These are phyloP conservation scores for Chrysoperla carnea DNA, from an alignment of 1,140 invertebrate species.

Conservation along the genomic window DNA sequence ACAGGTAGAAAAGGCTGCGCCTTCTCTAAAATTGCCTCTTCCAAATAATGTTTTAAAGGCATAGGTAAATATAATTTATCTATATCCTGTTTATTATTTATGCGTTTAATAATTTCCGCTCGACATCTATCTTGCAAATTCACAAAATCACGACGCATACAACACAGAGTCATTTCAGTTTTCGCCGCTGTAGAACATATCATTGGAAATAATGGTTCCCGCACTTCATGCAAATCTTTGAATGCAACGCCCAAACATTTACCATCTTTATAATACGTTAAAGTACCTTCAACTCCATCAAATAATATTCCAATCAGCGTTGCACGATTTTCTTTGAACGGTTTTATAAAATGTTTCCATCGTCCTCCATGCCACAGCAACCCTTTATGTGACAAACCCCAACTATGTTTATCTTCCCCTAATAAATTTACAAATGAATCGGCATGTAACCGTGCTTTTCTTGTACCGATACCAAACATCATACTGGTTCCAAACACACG, in stretches of 20 bases:
- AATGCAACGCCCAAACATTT: slow-evolving; percentile 39
- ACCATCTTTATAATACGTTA: slow-evolving; percentile 58
- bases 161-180: slow-evolving; percentile 46
- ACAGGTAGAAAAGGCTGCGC: no score
- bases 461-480: slow-evolving; percentile 59
- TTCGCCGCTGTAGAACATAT: slow-evolving; percentile 57
- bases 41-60: slow-evolving; percentile 27
- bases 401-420: slow-evolving; percentile 49
- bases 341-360: slow-evolving; percentile 39
- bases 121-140: slow-evolving; percentile 47
- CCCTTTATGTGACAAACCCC: slow-evolving; percentile 60
- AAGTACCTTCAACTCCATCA: slow-evolving; percentile 45
- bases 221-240: slow-evolving; percentile 30
- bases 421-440: slow-evolving; percentile 50
- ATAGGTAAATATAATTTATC: slow-evolving; percentile 26
- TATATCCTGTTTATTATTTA: slow-evolving; percentile 23
- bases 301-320: slow-evolving; percentile 47
- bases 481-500: slow-evolving; percentile 58
- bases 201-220: slow-evolving; percentile 47
- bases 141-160: slow-evolving; percentile 37
- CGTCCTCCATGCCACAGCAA: slow-evolving; percentile 47
- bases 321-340: slow-evolving; percentile 49
- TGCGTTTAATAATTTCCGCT: slow-evolving; percentile 29
- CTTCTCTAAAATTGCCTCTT: slow-evolving; percentile 20
- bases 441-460: slow-evolving; percentile 37